Conservation (phyloP, 2,113 vertebrate genomes). For the Onychorhynchus coronatus region DNA sequence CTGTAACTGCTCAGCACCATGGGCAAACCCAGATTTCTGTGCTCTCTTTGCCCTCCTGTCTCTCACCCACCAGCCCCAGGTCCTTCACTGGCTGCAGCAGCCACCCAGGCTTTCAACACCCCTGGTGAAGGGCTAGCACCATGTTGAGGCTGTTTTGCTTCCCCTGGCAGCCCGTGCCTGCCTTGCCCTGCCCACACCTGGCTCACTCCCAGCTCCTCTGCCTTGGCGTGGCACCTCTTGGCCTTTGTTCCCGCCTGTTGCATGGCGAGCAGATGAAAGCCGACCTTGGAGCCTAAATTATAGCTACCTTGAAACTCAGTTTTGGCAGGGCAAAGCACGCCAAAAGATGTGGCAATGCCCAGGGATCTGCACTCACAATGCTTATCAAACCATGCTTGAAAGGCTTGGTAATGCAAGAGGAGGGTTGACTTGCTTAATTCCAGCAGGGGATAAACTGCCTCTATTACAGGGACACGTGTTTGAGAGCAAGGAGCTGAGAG, state of each 20-base stretch:
- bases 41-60: not conserved
- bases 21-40: not conserved
- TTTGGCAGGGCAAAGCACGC: conserved; percentile 60
- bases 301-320: not conserved
- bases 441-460: conserved; percentile 22
- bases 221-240: conserved; percentile 12
- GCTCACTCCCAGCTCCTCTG: not conserved
- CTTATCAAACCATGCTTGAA: conserved; percentile 64
- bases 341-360: conserved; percentile 47
- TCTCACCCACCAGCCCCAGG: not conserved
- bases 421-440: conserved; percentile 40
- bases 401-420: conserved; percentile 31
- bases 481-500: conserved; percentile 43
- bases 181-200: not conserved
- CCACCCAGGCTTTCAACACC: not conserved
- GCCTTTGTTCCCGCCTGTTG: conserved; percentile 25
- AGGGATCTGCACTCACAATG: conserved; percentile 15
- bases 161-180: not conserved
- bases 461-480: conserved; percentile 43
- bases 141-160: not conserved
- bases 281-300: not conserved
- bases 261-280: conserved; percentile 42
- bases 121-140: not conserved
- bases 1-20: fast-evolving
- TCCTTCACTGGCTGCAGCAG: not conserved